Base-by-base conservation (phyloP, 2,888 invertebrate species). In the Trypoxylon attenuatum region DNA sequence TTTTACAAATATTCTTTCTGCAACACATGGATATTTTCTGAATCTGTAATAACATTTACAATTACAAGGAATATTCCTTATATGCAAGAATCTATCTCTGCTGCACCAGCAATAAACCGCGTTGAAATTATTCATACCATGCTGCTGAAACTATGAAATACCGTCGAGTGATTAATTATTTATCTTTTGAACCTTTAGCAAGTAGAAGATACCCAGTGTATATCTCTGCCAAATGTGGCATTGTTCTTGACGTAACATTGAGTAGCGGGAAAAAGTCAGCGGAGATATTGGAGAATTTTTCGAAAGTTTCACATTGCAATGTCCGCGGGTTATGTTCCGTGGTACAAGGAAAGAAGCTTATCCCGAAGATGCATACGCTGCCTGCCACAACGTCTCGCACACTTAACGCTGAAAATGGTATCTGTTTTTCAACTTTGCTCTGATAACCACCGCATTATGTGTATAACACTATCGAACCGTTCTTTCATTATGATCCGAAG, bases 341-440 rank as follows among this genome's bases (percentile, higher is more conserved):
- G 60, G 57, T 77, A 77, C 77, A 77, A 65, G 74, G 69, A 76
- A 77, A 76, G 74, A 49, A 73, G 72, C 77, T 77, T 76, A 77
- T 67, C 59, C 53, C 50, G 50, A 58, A 66, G 68, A 76, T 73
- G 69, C 64, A 72, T 68, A 69, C 64, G 63, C 54, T 56, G 46
- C 21, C 41, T 53, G 49, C 25, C 45, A 43, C 46, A 57, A 38
- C 66, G 38, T 55, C 55, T 38, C 41, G 46, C 43, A 55, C 62
- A 42, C 66, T 71, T 71, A 69, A 69, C 69, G 60, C 62, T 65
- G 54, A 71, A 69, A 71, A 71, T 56, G 68, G 50, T 71, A 71
- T 58, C 64, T 54, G 71, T 71, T 72, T 66, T 59, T 50, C 68
- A 69, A 71, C 55, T 71, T 50, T 15, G 18, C 15, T 52, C 19